Percentiles rank a stretch among this genome's conserved stretches.
Evolutionary conservation across 2,888 invertebrate genomes (phyloP).

Genomic region (Sinhomidia bicolor): DNA sequence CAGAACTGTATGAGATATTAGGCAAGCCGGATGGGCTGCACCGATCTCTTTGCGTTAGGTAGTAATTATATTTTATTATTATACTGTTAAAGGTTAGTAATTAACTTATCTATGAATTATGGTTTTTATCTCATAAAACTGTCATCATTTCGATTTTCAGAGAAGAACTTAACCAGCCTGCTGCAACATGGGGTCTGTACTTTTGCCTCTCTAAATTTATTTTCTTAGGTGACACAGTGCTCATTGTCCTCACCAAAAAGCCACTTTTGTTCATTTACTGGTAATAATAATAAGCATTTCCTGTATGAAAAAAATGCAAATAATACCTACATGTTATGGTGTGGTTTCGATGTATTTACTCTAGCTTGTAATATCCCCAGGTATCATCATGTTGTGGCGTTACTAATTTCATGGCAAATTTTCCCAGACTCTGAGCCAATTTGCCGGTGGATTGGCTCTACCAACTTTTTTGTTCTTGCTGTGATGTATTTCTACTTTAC

Average conservation of each 20-base stretch:
- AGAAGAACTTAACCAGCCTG: slow-evolving; percentile 74
- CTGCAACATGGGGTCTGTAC: slow-evolving; percentile 74
- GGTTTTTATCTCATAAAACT: too few relatives aligned
- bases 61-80: too few relatives aligned
- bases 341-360: not conserved
- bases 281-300: slow-evolving; percentile 36
- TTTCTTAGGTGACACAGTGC: slow-evolving; percentile 73
- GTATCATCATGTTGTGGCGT: slow-evolving; percentile 72
- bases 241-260: slow-evolving; percentile 73
- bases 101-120: too few relatives aligned
- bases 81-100: too few relatives aligned
- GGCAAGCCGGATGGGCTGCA: slow-evolving; percentile 71
- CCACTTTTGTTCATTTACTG: slow-evolving; percentile 74
- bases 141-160: slow-evolving; percentile 27
- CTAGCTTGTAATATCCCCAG: too few relatives aligned
- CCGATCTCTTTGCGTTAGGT: slow-evolving; percentile 74
- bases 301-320: too few relatives aligned
- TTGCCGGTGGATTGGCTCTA: slow-evolving; percentile 70
- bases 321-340: too few relatives aligned
- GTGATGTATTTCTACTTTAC: slow-evolving; percentile 74
- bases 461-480: slow-evolving; percentile 70
- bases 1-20: slow-evolving; percentile 65
- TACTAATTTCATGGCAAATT: slow-evolving; percentile 73
- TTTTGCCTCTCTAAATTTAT: slow-evolving; percentile 73
- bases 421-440: slow-evolving; percentile 76